Conservation (phyloP, 1,140 invertebrate species). For the Hypsibius dujardini region DNA sequence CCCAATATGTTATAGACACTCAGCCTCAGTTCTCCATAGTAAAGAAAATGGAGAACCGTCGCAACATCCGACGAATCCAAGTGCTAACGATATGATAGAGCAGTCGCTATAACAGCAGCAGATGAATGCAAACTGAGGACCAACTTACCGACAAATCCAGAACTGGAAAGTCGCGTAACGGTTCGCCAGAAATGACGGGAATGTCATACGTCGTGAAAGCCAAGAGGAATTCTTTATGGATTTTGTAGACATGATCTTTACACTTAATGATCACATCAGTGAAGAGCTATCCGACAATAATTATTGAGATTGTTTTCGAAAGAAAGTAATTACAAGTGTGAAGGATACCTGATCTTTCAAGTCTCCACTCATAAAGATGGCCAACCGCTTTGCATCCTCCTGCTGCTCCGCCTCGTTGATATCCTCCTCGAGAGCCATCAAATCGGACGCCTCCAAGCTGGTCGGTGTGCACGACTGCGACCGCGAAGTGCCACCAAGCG, state of each 20-base stretch:
- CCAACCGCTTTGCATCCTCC: conserved; percentile 3
- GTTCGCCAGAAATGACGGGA: not conserved
- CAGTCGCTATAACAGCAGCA: no score
- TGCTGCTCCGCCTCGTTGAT: not conserved
- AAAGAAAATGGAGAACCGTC: conserved; percentile 4
- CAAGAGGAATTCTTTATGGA: conserved; percentile 6
- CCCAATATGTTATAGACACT: not conserved
- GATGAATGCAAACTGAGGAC: not conserved
- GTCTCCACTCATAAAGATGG: not conserved
- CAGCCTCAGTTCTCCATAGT: conserved; percentile 1
- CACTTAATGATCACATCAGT: not conserved
- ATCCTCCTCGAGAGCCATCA: not conserved
- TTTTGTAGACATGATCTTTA: not conserved
- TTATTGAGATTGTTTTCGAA: not conserved
- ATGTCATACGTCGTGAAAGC: conserved; percentile 1
- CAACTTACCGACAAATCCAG: conserved; percentile 9
- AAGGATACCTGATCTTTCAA: not conserved
- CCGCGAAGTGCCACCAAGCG: not conserved
- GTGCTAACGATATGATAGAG: not conserved
- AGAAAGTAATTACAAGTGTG: not conserved
- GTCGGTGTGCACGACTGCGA: no score
- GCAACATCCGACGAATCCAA: conserved; percentile 5
- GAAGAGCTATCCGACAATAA: not conserved
- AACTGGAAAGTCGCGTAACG: not conserved
- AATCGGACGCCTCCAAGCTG: not conserved